These are phyloP conservation scores for Drosophila gaucha DNA, from an alignment of 2,888 invertebrate genomes.

Conservation along the genomic window DNA sequence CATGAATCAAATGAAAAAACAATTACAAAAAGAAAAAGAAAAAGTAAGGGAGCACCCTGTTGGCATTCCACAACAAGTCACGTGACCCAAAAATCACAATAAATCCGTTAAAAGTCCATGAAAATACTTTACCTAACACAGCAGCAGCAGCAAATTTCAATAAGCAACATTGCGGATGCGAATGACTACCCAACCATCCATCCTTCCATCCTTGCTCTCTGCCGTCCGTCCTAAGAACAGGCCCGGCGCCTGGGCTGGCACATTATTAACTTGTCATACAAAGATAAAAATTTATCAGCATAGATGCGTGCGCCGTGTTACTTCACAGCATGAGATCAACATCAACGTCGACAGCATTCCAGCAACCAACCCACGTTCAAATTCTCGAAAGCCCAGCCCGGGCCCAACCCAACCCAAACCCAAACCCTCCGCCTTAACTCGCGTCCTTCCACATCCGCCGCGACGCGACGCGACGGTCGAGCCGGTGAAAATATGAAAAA, in stretches of 20 bases:
- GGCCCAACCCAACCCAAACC: neutral
- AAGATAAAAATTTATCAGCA: constrained; percentile 81
- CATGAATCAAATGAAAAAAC: constrained; percentile 58
- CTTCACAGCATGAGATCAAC: constrained; percentile 71
- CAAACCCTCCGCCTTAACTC: constrained; percentile 5
- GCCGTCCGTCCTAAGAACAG: neutral
- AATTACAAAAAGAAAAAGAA: constrained; percentile 42
- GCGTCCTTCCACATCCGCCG: constrained; percentile 8
- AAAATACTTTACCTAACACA: constrained; percentile 44
- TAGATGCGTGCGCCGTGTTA: constrained; percentile 65
- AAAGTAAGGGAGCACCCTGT: neutral
- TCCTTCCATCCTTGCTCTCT: neutral
- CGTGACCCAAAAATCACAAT: constrained; percentile 75
- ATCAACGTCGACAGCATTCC: constrained; percentile 60
- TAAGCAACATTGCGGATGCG: constrained; percentile 57
- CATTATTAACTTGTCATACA: constrained; percentile 83
- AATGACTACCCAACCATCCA: constrained; percentile 8
- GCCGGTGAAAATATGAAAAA: constrained; percentile 75
- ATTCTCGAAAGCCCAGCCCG: neutral
- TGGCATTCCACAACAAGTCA: constrained; percentile 62
- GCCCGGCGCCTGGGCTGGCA: constrained; percentile 58
- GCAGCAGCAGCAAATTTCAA: constrained; percentile 62
- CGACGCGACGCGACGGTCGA: constrained; percentile 10
- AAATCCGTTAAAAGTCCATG: constrained; percentile 69
- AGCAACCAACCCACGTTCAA: constrained; percentile 3